phyloP scores from a whole-genome alignment of 2,797 vertebrate genomes.

The Muscicapa comitata region DNA sequence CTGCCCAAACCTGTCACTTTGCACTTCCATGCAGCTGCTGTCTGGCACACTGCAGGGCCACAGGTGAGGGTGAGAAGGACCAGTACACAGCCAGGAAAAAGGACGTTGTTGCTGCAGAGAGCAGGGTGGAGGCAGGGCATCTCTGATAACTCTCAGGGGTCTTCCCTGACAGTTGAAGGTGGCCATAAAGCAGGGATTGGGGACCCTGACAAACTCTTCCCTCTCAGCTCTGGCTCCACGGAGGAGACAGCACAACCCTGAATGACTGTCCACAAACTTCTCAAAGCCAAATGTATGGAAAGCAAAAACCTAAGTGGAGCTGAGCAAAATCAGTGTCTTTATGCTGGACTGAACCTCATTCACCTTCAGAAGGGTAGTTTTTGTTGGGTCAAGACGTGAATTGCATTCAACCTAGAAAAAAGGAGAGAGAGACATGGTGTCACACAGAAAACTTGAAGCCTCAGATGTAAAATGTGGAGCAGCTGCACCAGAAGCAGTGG shows the following conservation, averaged over 20 bases:
- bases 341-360: not conserved
- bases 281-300: not conserved
- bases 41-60: accelerated
- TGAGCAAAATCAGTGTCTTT: not conserved
- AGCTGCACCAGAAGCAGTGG: not conserved
- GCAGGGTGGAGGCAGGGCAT: not conserved
- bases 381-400: slow-evolving; percentile 91
- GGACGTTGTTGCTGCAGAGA: not conserved
- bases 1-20: not conserved
- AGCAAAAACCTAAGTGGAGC: not conserved
- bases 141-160: not conserved
- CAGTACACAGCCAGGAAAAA: not conserved
- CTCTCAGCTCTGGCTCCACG: not conserved
- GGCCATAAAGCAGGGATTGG: not conserved
- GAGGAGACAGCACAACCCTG: not conserved
- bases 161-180: not conserved
- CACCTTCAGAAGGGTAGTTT: slow-evolving; percentile 93
- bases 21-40: not conserved
- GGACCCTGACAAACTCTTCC: not conserved
- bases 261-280: not conserved
- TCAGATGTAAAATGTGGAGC: not conserved
- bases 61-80: not conserved
- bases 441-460: not conserved
- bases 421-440: not conserved
- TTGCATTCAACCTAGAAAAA: slow-evolving; percentile 92